These are phyloP conservation scores for Entomobrya proxima DNA, from an alignment of 2,888 invertebrate genomes.

Conservation along the genomic window DNA sequence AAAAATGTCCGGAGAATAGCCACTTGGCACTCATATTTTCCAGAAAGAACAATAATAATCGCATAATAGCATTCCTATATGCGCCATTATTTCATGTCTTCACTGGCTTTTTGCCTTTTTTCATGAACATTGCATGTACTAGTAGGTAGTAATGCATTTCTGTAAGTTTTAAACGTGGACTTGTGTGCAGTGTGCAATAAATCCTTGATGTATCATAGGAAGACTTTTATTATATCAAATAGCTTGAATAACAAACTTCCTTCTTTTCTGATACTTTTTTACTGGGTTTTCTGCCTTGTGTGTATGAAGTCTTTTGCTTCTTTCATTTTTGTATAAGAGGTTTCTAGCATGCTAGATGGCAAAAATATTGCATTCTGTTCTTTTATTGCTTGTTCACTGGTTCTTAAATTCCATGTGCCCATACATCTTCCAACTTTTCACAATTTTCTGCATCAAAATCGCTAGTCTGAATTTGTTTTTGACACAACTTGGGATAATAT, in stretches of 20 bases:
- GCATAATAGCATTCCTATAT: neutral
- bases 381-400: neutral
- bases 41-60: neutral
- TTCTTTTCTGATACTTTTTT: neutral
- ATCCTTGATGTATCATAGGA: slow-evolving; percentile 21
- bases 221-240: slow-evolving; percentile 47
- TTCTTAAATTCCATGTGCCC: slow-evolving; percentile 13
- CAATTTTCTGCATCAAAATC: neutral
- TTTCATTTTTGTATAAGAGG: neutral
- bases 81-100: neutral
- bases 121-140: neutral
- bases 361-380: neutral
- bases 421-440: slow-evolving; percentile 26
- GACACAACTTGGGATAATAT: too few species aligned
- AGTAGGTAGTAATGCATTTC: too few species aligned
- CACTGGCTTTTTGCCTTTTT: neutral
- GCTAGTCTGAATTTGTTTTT: neutral
- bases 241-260: slow-evolving; percentile 35
- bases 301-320: neutral
- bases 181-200: slow-evolving; percentile 39
- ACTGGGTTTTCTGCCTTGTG: neutral
- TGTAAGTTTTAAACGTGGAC: too few species aligned
- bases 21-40: slow-evolving; percentile 2
- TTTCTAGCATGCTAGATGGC: too few species aligned
- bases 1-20: neutral